Percentiles rank a stretch among this genome's conserved stretches.
Evolutionary conservation across 2,888 invertebrate genomes (phyloP).

Genomic region (Boloria euphrosyne): DNA sequence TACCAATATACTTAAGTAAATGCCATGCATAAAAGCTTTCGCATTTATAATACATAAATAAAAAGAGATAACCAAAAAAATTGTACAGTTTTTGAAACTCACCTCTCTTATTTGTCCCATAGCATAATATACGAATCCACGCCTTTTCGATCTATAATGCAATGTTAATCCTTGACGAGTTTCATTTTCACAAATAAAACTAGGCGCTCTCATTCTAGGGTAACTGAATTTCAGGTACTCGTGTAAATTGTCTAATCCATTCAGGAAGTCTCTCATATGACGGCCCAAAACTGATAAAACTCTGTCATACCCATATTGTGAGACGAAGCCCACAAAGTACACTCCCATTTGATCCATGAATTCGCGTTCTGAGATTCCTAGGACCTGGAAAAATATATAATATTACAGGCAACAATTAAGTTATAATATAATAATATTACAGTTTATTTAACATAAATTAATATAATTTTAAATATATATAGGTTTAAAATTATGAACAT

Average conservation of each 20-base stretch:
- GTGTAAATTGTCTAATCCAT: constrained; percentile 97
- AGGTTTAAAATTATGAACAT: too few species aligned
- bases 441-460: too few species aligned
- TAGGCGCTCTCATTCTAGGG: constrained; percentile 94
- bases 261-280: constrained; percentile 97
- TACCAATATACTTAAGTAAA: too few species aligned
- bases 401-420: not conserved
- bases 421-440: too few species aligned
- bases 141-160: constrained; percentile 95
- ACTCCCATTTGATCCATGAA: constrained; percentile 98
- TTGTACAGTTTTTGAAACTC: constrained; percentile 39
- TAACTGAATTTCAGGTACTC: constrained; percentile 98
- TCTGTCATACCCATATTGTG: constrained; percentile 96
- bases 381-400: constrained; percentile 82
- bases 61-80: too few species aligned
- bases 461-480: too few species aligned
- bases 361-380: constrained; percentile 92
- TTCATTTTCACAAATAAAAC: constrained; percentile 98
- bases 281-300: constrained; percentile 94
- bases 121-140: constrained; percentile 97
- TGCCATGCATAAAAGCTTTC: too few species aligned
- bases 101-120: constrained; percentile 97
- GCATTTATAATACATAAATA: too few species aligned
- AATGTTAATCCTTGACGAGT: constrained; percentile 94
- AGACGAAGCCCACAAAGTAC: constrained; percentile 95